A percentile compares a stretch with the other conserved stretches of the same genome.
phyloP scores from a whole-genome alignment of 1,140 invertebrate genomes.

The Drosophila orena region DNA sequence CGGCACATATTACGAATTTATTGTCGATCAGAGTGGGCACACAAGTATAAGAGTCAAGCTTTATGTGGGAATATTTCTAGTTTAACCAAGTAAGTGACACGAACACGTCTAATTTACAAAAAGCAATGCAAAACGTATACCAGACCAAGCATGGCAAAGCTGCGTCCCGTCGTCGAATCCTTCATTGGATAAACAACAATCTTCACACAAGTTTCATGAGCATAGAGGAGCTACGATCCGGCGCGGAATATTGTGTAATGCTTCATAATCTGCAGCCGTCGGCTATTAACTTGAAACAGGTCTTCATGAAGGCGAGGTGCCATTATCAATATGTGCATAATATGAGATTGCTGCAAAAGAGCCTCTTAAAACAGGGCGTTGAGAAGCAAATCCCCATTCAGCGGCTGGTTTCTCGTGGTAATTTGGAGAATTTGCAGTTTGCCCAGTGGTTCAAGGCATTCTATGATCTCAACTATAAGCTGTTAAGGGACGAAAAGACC shows the following conservation, averaged over 20 bases:
- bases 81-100: no score
- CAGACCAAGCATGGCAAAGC: not conserved
- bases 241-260: not conserved
- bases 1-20: no score
- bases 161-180: not conserved
- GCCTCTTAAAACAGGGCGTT: not conserved
- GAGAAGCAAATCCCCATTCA: not conserved
- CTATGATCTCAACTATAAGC: not conserved
- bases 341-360: not conserved
- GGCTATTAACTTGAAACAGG: not conserved
- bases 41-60: no score
- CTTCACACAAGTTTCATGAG: not conserved
- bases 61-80: no score
- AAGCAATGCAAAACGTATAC: not conserved
- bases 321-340: not conserved
- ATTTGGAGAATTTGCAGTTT: not conserved
- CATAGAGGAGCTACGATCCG: not conserved
- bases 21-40: no score
- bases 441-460: not conserved
- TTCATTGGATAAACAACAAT: not conserved
- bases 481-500: not conserved
- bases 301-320: not conserved
- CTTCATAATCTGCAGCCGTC: not conserved
- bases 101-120: no score
- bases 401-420: not conserved